These are phyloP conservation scores for Pseudochaenichthys georgianus DNA, from an alignment of 2,797 vertebrate genomes.

Conservation along the genomic window DNA sequence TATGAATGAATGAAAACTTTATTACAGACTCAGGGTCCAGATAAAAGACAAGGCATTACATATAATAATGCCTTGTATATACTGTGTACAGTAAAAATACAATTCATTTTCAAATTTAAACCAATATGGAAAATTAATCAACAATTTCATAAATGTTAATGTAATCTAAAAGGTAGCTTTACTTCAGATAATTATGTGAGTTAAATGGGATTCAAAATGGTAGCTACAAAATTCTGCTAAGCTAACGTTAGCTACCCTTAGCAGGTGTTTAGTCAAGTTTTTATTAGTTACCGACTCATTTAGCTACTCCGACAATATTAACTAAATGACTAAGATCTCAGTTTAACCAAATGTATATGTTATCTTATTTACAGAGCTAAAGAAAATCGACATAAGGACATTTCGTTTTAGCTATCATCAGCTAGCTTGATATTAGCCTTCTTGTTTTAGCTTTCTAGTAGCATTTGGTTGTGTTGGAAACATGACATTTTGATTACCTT, in stretches of 20 bases:
- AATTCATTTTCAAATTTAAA: background rate
- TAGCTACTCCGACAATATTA: background rate
- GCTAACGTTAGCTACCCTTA: conserved; percentile 2
- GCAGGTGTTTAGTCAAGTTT: background rate
- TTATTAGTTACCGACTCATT: background rate
- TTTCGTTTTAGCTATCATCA: background rate
- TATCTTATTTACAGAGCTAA: background rate
- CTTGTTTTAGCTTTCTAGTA: background rate
- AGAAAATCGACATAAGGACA: background rate
- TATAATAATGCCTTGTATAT: too few species aligned
- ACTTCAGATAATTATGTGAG: background rate
- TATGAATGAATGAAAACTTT: too few species aligned
- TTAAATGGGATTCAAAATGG: background rate
- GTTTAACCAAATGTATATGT: background rate
- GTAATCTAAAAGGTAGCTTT: background rate
- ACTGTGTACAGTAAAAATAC: too few species aligned
- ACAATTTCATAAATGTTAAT: background rate
- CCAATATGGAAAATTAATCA: background rate
- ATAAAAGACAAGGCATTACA: too few species aligned
- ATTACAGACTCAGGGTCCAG: too few species aligned
- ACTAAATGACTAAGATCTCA: background rate
- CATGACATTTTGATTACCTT: too few species aligned
- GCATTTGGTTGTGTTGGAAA: too few species aligned
- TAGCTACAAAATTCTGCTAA: background rate
- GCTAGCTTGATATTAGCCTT: conserved; percentile 3